Evolutionary conservation across 2,113 vertebrate species (phyloP).

Genomic region (Zosterops lateralis): DNA sequence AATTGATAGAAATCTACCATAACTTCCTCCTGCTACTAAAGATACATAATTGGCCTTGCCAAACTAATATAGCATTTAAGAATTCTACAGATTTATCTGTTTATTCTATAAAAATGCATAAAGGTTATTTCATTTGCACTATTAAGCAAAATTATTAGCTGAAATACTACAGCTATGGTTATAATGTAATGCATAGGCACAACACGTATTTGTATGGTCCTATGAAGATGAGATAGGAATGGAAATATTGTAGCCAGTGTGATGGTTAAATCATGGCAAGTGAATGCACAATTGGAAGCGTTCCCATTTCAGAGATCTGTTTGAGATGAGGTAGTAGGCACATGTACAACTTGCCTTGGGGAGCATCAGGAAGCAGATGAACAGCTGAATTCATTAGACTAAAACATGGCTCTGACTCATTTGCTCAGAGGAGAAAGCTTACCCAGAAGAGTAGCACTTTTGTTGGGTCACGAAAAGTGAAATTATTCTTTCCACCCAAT

Average conservation of each 20-base stretch:
- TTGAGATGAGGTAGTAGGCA: background rate
- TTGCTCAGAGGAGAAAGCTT: background rate
- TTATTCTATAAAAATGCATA: background rate
- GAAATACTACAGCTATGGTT: background rate
- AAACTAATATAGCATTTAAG: background rate
- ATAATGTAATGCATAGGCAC: background rate
- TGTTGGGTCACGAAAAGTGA: background rate
- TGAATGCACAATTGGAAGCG: background rate
- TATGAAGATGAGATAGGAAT: background rate
- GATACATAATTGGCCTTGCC: background rate
- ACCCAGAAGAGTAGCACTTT: background rate
- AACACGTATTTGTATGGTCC: accelerated
- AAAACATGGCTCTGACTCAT: background rate
- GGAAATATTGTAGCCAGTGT: background rate
- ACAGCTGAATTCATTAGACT: background rate
- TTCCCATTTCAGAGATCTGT: background rate
- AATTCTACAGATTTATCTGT: background rate
- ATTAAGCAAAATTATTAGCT: background rate
- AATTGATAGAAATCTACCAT: background rate
- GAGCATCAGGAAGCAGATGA: background rate
- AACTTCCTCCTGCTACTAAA: background rate
- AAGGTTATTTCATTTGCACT: background rate
- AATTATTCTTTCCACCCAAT: background rate
- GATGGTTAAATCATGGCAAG: background rate
- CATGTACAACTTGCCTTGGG: background rate